Evolutionary conservation across 2,888 invertebrate species (phyloP).

Genomic region (Tenodera sinensis): DNA sequence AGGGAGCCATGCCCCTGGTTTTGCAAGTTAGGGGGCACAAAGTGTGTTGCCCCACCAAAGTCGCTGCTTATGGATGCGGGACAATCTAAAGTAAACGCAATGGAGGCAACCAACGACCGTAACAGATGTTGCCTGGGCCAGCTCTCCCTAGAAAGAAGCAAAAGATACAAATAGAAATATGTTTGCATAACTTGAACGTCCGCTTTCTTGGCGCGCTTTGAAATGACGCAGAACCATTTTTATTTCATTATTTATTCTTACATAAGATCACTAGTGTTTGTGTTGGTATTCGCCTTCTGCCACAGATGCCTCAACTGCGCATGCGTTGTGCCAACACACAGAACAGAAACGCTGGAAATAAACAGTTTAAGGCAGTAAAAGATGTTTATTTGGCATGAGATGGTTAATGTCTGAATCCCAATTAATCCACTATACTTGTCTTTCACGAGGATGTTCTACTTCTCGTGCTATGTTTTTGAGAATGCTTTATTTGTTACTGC

Average conservation of each 20-base stretch:
- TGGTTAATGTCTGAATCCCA: background rate
- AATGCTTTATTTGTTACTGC: too few species aligned
- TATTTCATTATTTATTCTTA: constrained; percentile 8
- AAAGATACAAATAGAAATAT: background rate
- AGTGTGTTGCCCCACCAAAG: too few species aligned
- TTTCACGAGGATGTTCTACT: too few species aligned
- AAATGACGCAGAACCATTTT: background rate
- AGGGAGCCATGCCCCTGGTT: too few species aligned
- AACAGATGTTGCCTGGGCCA: too few species aligned
- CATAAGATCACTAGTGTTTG: background rate
- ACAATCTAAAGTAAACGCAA: background rate
- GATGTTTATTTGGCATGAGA: background rate
- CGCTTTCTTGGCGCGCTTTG: background rate
- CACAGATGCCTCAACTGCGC: background rate
- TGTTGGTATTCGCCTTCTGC: background rate
- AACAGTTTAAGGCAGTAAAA: background rate
- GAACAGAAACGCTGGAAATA: background rate
- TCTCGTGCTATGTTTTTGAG: too few species aligned
- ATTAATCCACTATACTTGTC: too few species aligned
- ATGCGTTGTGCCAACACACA: background rate
- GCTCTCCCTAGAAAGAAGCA: background rate
- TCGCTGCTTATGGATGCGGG: too few species aligned
- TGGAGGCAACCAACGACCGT: too few species aligned
- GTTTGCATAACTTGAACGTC: background rate
- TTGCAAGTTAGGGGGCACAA: too few species aligned